Conservation (phyloP, 2,888 invertebrate species). For the Petrolisthes cinctipes region DNA sequence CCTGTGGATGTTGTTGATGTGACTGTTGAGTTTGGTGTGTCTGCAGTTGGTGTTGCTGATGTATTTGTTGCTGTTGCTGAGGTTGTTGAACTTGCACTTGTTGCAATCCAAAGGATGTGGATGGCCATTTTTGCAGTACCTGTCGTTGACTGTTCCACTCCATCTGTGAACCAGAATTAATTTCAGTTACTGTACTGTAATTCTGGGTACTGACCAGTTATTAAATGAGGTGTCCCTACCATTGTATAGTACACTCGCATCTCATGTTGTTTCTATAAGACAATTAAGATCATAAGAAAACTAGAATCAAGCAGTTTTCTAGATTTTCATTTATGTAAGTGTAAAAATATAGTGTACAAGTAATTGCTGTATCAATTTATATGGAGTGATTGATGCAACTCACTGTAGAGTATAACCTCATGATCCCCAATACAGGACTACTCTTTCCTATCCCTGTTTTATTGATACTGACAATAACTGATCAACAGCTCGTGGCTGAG, state of each 20-base stretch:
- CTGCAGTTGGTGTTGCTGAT: conserved; percentile 15
- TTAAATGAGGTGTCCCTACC: not conserved
- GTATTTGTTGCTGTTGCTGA: conserved; percentile 31
- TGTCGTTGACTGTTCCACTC: conserved; percentile 53
- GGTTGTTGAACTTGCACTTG: conserved; percentile 50
- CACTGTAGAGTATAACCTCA: too few species aligned
- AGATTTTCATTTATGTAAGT: too few species aligned
- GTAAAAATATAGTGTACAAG: too few species aligned
- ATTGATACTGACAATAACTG: too few species aligned
- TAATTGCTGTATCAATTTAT: too few species aligned
- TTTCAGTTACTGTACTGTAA: not conserved
- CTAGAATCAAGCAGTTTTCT: too few species aligned
- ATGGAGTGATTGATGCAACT: too few species aligned
- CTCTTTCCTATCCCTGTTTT: too few species aligned
- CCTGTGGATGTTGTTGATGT: conserved; percentile 20
- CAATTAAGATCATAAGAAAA: too few species aligned
- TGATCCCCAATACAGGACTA: too few species aligned
- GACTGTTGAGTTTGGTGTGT: conserved; percentile 29
- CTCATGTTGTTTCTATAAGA: too few species aligned
- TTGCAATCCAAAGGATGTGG: conserved; percentile 50
- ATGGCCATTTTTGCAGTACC: conserved; percentile 51
- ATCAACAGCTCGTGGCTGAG: too few species aligned
- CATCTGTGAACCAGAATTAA: conserved; percentile 32
- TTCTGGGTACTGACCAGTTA: not conserved
- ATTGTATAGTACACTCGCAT: not conserved